Conservation (phyloP, 2,113 vertebrate species). For the Chiloscyllium plagiosum region DNA sequence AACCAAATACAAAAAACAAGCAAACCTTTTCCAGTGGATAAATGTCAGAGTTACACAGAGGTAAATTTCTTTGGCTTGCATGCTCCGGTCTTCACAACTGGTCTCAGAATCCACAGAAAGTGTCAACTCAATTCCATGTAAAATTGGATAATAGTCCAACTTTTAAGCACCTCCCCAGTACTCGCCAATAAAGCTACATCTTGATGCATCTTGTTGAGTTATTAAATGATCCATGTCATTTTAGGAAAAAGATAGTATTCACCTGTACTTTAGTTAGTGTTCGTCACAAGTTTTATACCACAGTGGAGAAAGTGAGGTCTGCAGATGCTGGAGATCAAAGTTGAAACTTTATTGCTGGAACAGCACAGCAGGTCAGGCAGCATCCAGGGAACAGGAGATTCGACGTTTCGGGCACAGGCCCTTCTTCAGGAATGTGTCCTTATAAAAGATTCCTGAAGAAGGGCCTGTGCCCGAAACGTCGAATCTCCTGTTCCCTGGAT, state of each 20-base stretch:
- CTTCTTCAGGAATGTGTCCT: too few relatives aligned
- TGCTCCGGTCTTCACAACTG: not conserved
- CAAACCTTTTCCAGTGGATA: too few relatives aligned
- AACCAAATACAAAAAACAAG: not conserved
- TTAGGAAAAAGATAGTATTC: not conserved
- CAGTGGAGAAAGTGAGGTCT: too few relatives aligned
- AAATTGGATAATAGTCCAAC: not conserved
- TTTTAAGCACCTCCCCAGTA: not conserved
- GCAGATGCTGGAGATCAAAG: too few relatives aligned
- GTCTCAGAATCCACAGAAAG: not conserved
- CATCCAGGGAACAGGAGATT: too few relatives aligned
- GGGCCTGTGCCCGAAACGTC: too few relatives aligned
- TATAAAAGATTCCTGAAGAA: too few relatives aligned
- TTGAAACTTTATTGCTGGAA: too few relatives aligned
- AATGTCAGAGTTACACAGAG: not conserved
- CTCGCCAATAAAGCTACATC: not conserved
- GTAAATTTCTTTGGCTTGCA: not conserved
- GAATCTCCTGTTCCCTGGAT: too few relatives aligned
- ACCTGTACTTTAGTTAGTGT: not conserved
- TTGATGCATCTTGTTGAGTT: not conserved
- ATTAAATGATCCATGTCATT: not conserved
- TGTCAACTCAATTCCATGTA: not conserved
- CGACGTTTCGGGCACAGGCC: too few relatives aligned
- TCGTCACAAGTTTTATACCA: not conserved
- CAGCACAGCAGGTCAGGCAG: too few relatives aligned